Evolutionary conservation across 1,140 invertebrate species (phyloP).

Genomic region (Bombus confusus): DNA sequence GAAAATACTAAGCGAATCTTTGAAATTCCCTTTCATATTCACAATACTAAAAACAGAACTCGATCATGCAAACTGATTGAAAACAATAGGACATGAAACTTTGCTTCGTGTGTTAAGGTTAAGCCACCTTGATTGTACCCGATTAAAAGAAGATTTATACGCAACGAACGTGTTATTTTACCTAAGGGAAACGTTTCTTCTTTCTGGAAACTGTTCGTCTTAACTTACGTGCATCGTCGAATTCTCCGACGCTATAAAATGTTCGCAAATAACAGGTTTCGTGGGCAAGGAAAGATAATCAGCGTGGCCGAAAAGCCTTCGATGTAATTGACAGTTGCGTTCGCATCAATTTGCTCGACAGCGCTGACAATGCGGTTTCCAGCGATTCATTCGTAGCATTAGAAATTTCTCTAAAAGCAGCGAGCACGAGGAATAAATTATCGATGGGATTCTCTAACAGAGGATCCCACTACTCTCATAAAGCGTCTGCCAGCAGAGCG

Average conservation of each 20-base stretch:
- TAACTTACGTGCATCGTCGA: not conserved
- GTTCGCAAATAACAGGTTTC: not conserved
- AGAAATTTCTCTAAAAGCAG: not conserved
- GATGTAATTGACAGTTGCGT: not conserved
- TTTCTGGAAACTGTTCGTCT: not conserved
- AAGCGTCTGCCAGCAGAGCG: not conserved
- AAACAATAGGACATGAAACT: not conserved
- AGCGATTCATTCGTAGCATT: not conserved
- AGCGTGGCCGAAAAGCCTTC: not conserved
- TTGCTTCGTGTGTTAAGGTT: not conserved
- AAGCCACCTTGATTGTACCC: not conserved
- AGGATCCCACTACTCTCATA: too few relatives aligned
- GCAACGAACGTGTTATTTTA: not conserved
- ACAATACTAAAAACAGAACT: not conserved
- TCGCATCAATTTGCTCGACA: not conserved
- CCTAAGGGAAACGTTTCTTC: not conserved
- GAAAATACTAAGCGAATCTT: not conserved
- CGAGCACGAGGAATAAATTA: not conserved
- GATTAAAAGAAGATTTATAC: too few relatives aligned
- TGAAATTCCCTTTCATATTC: not conserved
- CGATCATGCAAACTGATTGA: not conserved
- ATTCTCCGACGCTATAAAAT: not conserved
- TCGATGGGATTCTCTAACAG: not conserved
- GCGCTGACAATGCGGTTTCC: not conserved
- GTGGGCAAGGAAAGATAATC: not conserved